Evolutionary conservation across 2,797 vertebrate genomes (phyloP), one percentile per base, ranked within the genome.

Genomic region (Clamator glandarius): DNA sequence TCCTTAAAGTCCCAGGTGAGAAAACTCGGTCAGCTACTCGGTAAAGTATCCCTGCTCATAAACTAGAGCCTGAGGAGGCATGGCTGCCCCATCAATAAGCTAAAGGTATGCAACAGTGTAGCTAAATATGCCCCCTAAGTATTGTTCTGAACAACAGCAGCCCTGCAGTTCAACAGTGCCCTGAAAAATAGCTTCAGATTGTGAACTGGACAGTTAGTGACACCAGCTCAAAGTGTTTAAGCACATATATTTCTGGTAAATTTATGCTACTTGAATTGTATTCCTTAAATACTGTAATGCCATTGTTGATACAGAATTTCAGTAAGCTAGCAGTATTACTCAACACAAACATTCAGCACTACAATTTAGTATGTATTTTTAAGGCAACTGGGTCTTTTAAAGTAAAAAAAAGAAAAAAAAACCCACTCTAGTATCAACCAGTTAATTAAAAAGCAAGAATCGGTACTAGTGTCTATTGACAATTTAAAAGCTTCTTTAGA

Each of bases 171-270:
- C 36, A 78, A 26, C 13, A 26, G 12, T 18, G 36, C 55, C 11
- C 50, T 48, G 19, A 7, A 24, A 44, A 57, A 51, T 28, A 25
- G n/a, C 35, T 63, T 21, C 76, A 24, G 41, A 28, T 1, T 29
- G 28, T 0, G 1, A 66, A 50, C 25, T 0, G 0, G 4, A 19
- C 41, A 36, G 41, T 8, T 54, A 42, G 23, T 14, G 58, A 78
- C 70, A 61, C 4, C 46, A 26, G 46, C 2, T 13, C 18, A 24
- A 35, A 36, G 19, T 31, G 26, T 18, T 82, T n/a, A 64, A 58
- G 26, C 15, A 29, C 18, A n/a, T 16, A 39, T 5, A 25, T 6
- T 12, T 72, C 61, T 2, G 3, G 29, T 13, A 68, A 24, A 92
- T 44, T 31, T 31, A 58, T 4, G 35, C 13, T 76, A 74, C 20